These are phyloP conservation scores for Proteles cristata DNA, from an alignment of 2,113 vertebrate species.

Conservation along the genomic window DNA sequence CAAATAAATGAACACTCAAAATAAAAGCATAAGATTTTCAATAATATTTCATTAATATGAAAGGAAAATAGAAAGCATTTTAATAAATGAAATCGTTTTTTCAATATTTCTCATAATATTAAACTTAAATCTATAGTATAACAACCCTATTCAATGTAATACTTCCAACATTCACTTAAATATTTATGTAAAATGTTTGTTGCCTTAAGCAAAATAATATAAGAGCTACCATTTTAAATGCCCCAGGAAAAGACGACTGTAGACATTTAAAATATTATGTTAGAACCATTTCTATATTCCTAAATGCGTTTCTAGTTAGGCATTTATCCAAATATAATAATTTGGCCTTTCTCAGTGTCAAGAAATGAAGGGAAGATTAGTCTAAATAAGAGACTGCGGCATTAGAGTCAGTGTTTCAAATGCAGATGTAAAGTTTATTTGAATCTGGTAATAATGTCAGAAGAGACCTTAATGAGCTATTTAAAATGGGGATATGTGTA, in stretches of 20 bases:
- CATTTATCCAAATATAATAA: constrained; percentile 55
- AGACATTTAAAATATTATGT: neutral
- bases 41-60: neutral
- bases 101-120: neutral
- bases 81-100: neutral
- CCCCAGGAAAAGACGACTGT: constrained; percentile 27
- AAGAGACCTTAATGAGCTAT: constrained; percentile 78
- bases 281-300: constrained; percentile 39
- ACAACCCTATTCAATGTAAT: neutral
- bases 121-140: neutral
- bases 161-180: constrained; percentile 13
- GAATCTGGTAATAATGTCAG: constrained; percentile 55
- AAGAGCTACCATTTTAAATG: constrained; percentile 10
- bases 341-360: constrained; percentile 60
- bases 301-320: constrained; percentile 53
- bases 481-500: constrained; percentile 74
- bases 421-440: constrained; percentile 61
- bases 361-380: constrained; percentile 51
- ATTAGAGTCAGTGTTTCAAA: constrained; percentile 63
- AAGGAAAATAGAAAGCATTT: neutral
- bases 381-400: constrained; percentile 64
- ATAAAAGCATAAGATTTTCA: neutral
- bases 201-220: constrained; percentile 3
- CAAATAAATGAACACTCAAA: neutral
- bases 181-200: neutral